phyloP scores from a whole-genome alignment of 2,888 invertebrate species.

The Caradrina kadenii region DNA sequence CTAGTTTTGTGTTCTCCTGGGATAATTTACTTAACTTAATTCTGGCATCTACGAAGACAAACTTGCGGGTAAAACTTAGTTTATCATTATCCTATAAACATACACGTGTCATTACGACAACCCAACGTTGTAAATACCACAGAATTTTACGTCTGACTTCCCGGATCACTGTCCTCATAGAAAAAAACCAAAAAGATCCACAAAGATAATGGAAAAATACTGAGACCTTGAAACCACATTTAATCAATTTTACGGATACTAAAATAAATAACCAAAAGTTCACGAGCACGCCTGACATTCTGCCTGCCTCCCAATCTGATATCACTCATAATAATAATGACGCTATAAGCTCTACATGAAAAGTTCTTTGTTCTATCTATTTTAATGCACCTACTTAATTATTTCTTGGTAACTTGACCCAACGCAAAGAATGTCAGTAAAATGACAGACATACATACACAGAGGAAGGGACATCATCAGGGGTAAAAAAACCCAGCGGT shows the following conservation, averaged over 20 bases:
- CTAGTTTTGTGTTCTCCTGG: too few species aligned
- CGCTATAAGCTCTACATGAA: neutral
- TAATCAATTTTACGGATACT: slow-evolving; percentile 27
- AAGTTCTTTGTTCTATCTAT: slow-evolving; percentile 24
- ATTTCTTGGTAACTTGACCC: too few species aligned
- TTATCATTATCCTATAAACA: too few species aligned
- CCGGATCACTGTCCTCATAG: slow-evolving; percentile 9
- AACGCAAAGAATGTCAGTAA: too few species aligned
- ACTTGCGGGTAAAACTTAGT: too few species aligned
- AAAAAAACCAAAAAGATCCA: slow-evolving; percentile 14
- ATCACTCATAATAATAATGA: slow-evolving; percentile 2
- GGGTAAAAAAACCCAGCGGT: too few species aligned
- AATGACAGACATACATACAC: too few species aligned
- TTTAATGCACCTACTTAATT: neutral
- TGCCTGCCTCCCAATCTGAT: slow-evolving; percentile 13
- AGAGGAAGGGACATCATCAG: too few species aligned
- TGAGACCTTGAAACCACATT: slow-evolving; percentile 37
- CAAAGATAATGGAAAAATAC: slow-evolving; percentile 30
- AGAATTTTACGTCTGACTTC: slow-evolving; percentile 20
- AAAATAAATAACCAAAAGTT: slow-evolving; percentile 28
- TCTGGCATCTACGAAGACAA: too few species aligned
- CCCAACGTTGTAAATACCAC: neutral
- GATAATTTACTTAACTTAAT: too few species aligned
- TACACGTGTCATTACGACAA: neutral
- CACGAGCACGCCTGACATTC: slow-evolving; percentile 31